Evolutionary conservation across 2,113 vertebrate genomes (phyloP), one percentile per base, ranked within the genome.

Genomic region (Pyrgilauda ruficollis): DNA sequence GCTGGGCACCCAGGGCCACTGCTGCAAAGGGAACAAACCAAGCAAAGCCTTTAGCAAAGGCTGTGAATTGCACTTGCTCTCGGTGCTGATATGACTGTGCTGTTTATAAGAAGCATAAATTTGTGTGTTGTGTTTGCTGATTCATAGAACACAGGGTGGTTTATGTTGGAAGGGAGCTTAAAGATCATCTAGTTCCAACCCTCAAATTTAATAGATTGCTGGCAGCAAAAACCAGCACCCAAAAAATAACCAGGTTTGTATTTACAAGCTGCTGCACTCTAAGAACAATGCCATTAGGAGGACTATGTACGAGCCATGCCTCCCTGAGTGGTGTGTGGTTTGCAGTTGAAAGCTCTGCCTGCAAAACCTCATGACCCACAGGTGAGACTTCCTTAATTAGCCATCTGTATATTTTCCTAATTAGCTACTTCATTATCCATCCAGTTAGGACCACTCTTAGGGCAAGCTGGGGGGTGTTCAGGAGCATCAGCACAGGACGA

Each of bases 251-350:
- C 41, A 69, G 58, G 7, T 17, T 72, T 10, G 0, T 64, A 87
- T 90, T 90, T 79, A 79, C 49, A 89, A 81, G 44, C 53, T 53
- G 5, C 33, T 77, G 88, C 93, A 81, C 80, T 95, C 90, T 88
- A 93, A 94, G 94, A 95, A 93, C 1, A 5, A 24, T 72, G 56
- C 59, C 56, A 58, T 89, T 52, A 59, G 72, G 55, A 75, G 76
- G 64, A 88, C 79, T 37, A 61, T 0, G 0, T 28, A 77, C 8
- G 3, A 37, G 46, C 5, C 5, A 31, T 8, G 24, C 17, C 64
- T 63, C 53, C 9, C 47, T 70, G 64, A 68, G 88, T 20, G 35
- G 17, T 44, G 33, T 86, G 82, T 73, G 89, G 91, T 78, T 92
- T 92, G 61, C 52, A 68, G 49, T 1, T n/a, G 52, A 12, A 16